Conservation (phyloP, 2,888 invertebrate genomes). For the Octonoba sinensis region DNA sequence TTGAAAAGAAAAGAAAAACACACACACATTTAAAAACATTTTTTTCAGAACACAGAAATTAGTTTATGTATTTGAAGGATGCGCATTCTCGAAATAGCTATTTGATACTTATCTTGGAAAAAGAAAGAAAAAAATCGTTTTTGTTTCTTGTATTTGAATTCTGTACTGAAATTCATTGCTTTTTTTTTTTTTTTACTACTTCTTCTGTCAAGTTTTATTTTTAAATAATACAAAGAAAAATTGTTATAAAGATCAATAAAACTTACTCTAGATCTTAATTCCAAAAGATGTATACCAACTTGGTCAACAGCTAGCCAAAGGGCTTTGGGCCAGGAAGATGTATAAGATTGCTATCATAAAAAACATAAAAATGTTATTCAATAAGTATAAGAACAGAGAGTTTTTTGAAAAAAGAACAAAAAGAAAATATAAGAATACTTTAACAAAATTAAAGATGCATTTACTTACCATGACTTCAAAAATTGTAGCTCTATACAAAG, state of each 20-base stretch:
- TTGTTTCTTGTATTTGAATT: too few relatives aligned
- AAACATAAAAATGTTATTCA: conserved; percentile 28
- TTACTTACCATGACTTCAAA: conserved; percentile 89
- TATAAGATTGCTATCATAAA: conserved; percentile 86
- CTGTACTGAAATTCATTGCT: too few relatives aligned
- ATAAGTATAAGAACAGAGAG: not conserved
- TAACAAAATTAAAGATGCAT: not conserved
- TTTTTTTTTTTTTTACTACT: too few relatives aligned
- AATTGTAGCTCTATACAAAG: conserved; percentile 90
- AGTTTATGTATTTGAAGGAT: too few relatives aligned
- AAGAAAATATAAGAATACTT: not conserved
- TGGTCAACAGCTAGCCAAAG: conserved; percentile 95
- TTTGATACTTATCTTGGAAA: too few relatives aligned
- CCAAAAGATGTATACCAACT: conserved; percentile 88
- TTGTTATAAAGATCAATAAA: not conserved
- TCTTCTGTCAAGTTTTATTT: too few relatives aligned
- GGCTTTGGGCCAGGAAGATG: conserved; percentile 93
- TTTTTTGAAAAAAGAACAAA: not conserved
- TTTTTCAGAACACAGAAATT: too few relatives aligned
- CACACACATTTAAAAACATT: too few relatives aligned
- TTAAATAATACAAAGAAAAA: not conserved
- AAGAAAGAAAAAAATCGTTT: not conserved
- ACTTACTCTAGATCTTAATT: conserved; percentile 80
- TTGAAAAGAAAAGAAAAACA: too few relatives aligned
- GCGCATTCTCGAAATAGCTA: too few relatives aligned